A percentile compares a stretch with the other conserved stretches of the same genome.
Evolutionary conservation across 2,888 invertebrate genomes (phyloP).

Genomic region (Drosophila prostipennis): DNA sequence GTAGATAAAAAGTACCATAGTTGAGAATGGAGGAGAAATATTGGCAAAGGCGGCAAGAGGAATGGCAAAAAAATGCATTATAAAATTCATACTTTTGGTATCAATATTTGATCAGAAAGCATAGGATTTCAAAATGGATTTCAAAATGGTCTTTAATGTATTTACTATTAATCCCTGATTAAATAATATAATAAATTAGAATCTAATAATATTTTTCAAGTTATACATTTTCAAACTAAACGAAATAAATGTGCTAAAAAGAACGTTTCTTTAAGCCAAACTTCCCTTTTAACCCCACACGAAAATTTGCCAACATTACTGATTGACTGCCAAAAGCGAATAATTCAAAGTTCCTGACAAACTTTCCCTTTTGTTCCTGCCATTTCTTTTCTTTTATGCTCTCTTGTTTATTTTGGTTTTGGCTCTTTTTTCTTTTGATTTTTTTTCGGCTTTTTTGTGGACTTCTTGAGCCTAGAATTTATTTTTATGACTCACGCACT

Average conservation of each 20-base stretch:
- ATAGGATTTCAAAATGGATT: background rate
- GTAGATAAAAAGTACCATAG: conserved; percentile 5
- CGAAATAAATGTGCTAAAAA: conserved; percentile 6
- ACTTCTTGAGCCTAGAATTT: conserved; percentile 53
- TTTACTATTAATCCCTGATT: too few species aligned
- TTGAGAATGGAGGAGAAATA: background rate
- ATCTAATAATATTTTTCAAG: too few species aligned
- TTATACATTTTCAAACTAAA: background rate
- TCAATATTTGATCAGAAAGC: conserved; percentile 3
- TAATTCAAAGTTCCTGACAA: conserved; percentile 63
- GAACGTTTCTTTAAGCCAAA: conserved; percentile 14
- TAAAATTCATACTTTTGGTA: conserved; percentile 1
- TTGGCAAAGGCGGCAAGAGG: background rate
- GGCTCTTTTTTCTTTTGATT: conserved; percentile 5
- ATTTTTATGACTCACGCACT: conserved; percentile 78
- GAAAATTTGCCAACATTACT: conserved; percentile 7
- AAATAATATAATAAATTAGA: too few species aligned
- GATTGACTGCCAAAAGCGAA: conserved; percentile 75
- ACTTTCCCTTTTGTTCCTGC: conserved; percentile 33
- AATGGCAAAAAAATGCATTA: conserved; percentile 2
- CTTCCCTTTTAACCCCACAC: background rate
- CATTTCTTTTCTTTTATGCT: conserved; percentile 12
- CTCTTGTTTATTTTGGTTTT: conserved; percentile 14
- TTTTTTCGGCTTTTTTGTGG: conserved; percentile 13
- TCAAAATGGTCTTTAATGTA: background rate